A percentile compares a stretch with the other conserved stretches of the same genome.
These are phyloP conservation scores for Smittia sp. DNA, from an alignment of 2,888 invertebrate genomes.

Conservation along the genomic window DNA sequence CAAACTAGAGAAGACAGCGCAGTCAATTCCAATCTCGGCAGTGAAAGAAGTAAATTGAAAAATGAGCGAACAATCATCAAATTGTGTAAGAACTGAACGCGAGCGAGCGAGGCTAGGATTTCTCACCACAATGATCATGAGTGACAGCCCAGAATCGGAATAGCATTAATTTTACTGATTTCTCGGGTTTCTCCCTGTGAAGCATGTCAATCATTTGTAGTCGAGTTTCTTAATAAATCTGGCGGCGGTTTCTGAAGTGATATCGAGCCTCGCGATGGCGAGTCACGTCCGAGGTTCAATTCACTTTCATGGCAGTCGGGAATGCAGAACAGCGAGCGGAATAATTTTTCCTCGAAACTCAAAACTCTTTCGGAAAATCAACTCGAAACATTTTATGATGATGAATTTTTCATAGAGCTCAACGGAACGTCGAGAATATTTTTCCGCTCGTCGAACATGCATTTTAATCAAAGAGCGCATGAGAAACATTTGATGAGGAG, in stretches of 20 bases:
- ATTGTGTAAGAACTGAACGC: constrained; percentile 10
- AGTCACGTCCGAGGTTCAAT: constrained; percentile 24
- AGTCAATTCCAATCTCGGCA: neutral
- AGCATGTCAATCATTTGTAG: constrained; percentile 40
- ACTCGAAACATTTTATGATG: neutral
- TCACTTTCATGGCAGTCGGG: constrained; percentile 8
- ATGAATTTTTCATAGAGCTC: constrained; percentile 14
- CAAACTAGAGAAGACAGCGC: neutral
- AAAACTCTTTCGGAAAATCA: neutral
- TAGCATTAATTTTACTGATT: constrained; percentile 18
- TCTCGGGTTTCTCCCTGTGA: neutral
- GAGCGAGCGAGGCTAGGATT: neutral
- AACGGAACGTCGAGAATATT: neutral
- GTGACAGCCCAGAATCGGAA: constrained; percentile 18
- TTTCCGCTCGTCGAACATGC: neutral
- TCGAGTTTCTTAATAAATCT: constrained; percentile 32
- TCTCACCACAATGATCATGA: constrained; percentile 25
- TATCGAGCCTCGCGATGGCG: constrained; percentile 21
- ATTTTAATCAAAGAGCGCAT: constrained; percentile 6
- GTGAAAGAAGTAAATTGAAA: constrained; percentile 10
- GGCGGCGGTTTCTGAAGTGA: constrained; percentile 30
- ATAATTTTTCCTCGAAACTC: too few relatives aligned
- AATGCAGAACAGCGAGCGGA: too few relatives aligned
- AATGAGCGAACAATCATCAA: constrained; percentile 7
- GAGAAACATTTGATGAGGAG: too few relatives aligned